Base-by-base conservation (phyloP, 1,140 invertebrate genomes). In the Latrodectus geometricus region DNA sequence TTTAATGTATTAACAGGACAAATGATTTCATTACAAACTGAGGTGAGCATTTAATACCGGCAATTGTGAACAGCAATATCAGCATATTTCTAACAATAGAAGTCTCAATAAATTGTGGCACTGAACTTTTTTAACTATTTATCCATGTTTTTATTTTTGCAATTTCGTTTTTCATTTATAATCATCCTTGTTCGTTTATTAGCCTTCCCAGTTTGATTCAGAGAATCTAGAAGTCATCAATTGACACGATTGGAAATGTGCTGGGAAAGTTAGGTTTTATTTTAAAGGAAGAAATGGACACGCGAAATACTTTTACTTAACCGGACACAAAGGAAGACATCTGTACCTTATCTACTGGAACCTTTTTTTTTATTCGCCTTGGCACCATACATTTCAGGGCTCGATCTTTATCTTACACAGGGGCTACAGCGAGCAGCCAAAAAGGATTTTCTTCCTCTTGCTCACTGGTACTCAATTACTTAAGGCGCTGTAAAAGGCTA, bases 401-500 rank as follows among this genome's bases (percentile, higher is more conserved):
- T 35, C 49, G 73, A 75, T 75, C 70, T 15, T 23, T 73, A 73
- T 73, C 70, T 15, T 21, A 14, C 14, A 73, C 9, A 73, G 1
- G 68, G 9, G 4, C 14, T 21, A 9, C 14, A n/a, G 21, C 23
- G 23, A 73, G 7, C 54, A 14, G 54, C 21, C 54, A 17, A 78
- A 74, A 78, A 66, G 76, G n/a, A 35, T 66, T 78, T 78, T 65
- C 61, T 50, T 15, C 54, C 21, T 56, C 52, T n/a, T 54, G 17
- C 21, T 20, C 9, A 23, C 11, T 56, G 54, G 76, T 21, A 66
- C 61, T 78, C 76, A 78, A 78, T 78, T 78, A 78, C 76, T 78
- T 78, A 78, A 78, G 65, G 56, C 76, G 56, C 76, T 78, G 76
- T 66, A 78, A 78, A 78, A 54, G 76, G 76, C 76, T 78, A 66